phyloP scores from a whole-genome alignment of 2,888 invertebrate genomes.

The Bellardia bayeri region DNA sequence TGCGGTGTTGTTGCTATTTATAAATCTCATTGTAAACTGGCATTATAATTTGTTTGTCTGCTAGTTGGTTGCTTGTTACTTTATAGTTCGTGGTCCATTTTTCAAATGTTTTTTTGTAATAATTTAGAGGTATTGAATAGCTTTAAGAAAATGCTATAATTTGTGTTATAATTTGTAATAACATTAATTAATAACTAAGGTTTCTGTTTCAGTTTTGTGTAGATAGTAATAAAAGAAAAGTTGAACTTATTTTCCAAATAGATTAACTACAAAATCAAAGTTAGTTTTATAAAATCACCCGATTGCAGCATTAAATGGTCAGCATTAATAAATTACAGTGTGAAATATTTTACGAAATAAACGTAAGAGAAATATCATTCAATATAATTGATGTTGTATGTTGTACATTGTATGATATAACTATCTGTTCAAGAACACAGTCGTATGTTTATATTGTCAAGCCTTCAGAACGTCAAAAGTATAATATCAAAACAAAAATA shows the following conservation, averaged over 20 bases:
- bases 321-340: background rate
- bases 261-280: background rate
- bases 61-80: background rate
- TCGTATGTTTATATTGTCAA: no score
- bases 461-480: no score
- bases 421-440: no score
- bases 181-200: background rate
- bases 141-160: background rate
- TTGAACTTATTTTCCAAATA: no score
- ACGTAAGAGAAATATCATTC: no score
- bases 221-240: no score
- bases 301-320: background rate
- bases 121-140: background rate
- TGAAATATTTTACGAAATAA: background rate
- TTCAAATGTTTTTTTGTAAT: background rate
- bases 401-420: no score
- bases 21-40: constrained; percentile 33
- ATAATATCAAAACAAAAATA: no score
- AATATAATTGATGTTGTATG: no score
- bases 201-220: no score
- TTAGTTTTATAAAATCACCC: background rate
- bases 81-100: background rate
- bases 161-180: background rate
- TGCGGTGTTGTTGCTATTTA: constrained; percentile 54
- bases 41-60: background rate